Conservation (phyloP, 2,113 vertebrate genomes). For the Phodopus roborovskii region DNA sequence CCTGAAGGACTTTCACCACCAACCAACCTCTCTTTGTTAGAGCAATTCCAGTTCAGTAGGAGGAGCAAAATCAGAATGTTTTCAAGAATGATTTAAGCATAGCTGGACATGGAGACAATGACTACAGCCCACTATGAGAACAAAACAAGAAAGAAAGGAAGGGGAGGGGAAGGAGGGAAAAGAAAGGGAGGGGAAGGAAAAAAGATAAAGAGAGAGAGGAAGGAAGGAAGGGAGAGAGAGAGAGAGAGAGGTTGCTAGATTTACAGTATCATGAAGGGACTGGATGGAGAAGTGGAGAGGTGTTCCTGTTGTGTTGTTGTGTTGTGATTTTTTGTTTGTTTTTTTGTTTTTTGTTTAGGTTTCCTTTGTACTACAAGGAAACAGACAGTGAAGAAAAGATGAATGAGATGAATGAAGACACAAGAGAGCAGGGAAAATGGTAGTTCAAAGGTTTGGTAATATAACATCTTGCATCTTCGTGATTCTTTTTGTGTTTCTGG, state of each 20-base stretch:
- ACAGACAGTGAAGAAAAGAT: neutral
- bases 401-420: neutral
- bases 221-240: neutral
- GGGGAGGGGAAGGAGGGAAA: too few relatives aligned
- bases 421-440: neutral
- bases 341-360: neutral
- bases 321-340: neutral
- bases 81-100: neutral
- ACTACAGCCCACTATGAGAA: too few relatives aligned
- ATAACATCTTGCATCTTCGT: neutral
- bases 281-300: neutral
- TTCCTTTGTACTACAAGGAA: neutral
- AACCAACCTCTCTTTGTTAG: neutral
- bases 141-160: too few relatives aligned
- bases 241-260: neutral
- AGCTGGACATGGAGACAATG: too few relatives aligned
- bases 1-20: neutral
- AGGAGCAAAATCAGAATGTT: neutral
- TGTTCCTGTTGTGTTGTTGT: neutral
- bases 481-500: neutral
- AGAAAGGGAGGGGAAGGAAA: too few relatives aligned
- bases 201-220: too few relatives aligned
- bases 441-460: neutral
- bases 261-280: neutral
- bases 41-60: neutral